These are phyloP conservation scores for Stomatorhinus walkeri DNA, from an alignment of 2,797 vertebrate species.

Conservation along the genomic window DNA sequence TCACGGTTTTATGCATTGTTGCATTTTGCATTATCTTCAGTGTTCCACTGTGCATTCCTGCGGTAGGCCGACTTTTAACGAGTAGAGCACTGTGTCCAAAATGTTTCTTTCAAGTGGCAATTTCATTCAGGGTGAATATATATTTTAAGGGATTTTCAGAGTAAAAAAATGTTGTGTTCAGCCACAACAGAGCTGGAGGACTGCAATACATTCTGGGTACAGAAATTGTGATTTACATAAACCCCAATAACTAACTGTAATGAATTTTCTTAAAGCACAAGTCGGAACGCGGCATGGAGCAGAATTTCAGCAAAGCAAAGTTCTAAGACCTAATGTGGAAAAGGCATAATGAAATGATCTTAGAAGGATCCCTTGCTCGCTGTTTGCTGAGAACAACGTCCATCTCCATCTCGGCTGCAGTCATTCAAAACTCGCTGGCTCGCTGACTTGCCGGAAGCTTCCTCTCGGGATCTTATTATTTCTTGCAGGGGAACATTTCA, in stretches of 20 bases:
- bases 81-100: background rate
- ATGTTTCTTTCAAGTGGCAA: constrained; percentile 4
- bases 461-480: constrained; percentile 46
- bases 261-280: constrained; percentile 3
- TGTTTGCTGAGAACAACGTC: constrained; percentile 11
- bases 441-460: constrained; percentile 39
- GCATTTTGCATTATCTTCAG: background rate
- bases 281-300: background rate
- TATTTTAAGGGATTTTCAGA: background rate
- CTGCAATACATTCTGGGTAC: background rate
- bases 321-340: background rate
- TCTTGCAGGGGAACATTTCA: constrained; percentile 42
- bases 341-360: background rate
- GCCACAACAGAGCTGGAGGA: background rate
- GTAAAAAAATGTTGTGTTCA: background rate
- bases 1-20: background rate
- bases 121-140: background rate
- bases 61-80: background rate
- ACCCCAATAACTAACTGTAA: background rate
- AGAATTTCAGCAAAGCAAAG: background rate
- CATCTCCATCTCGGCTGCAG: constrained; percentile 41
- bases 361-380: background rate
- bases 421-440: constrained; percentile 39
- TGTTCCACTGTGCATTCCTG: background rate
- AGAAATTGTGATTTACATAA: background rate